Conservation (phyloP, 2,797 vertebrate species). For the Pristis pectinata region DNA sequence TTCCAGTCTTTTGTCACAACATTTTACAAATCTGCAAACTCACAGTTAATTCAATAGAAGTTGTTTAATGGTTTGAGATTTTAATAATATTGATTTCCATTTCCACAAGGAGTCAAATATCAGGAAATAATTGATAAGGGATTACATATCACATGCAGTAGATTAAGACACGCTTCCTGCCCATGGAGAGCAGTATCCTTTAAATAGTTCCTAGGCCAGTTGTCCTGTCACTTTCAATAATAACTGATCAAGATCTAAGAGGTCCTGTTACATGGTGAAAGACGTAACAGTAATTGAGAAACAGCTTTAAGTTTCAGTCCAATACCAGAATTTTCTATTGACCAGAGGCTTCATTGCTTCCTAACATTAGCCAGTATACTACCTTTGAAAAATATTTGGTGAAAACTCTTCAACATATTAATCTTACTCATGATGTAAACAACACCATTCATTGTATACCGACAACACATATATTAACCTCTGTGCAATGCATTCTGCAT, state of each 20-base stretch:
- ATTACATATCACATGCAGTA: constrained; percentile 24
- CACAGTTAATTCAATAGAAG: constrained; percentile 1
- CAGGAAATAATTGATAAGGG: constrained; percentile 16
- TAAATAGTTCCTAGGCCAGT: background rate
- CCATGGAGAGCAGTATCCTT: background rate
- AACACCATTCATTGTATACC: background rate
- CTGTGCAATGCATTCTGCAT: background rate
- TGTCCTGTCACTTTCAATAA: constrained; percentile 10
- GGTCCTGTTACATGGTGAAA: background rate
- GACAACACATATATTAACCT: background rate
- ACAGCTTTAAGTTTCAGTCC: background rate
- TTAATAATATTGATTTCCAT: constrained; percentile 5
- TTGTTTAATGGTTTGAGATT: constrained; percentile 34
- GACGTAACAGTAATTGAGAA: background rate
- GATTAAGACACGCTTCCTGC: constrained; percentile 6
- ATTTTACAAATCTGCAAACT: background rate
- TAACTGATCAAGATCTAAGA: constrained; percentile 4
- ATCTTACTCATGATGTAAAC: background rate
- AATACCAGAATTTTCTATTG: background rate
- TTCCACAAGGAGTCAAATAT: constrained; percentile 22
- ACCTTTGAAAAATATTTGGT: background rate
- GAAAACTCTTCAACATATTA: background rate
- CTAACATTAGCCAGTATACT: background rate
- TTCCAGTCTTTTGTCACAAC: background rate
- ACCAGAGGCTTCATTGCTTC: background rate